Evolutionary conservation across 2,797 vertebrate genomes (phyloP).

Genomic region (Buphagus erythrorhynchus): DNA sequence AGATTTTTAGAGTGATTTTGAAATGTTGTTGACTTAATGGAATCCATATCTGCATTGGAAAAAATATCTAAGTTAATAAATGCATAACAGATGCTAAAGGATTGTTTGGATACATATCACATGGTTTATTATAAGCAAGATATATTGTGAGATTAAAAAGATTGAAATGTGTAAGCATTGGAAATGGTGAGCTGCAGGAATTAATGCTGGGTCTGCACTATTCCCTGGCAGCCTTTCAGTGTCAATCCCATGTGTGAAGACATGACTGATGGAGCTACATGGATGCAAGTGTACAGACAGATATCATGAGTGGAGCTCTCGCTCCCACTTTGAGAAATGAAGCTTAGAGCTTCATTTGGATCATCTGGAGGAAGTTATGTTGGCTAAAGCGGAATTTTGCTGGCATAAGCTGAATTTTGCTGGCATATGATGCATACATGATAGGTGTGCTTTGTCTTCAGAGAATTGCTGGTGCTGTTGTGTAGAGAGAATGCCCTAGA

Average conservation of each 20-base stretch:
- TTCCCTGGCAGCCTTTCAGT: not conserved
- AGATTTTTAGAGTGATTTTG: conserved; percentile 15
- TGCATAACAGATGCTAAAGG: not conserved
- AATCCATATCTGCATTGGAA: not conserved
- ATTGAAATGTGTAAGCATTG: not conserved
- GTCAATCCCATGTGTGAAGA: not conserved
- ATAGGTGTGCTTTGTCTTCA: not conserved
- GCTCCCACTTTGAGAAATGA: not conserved
- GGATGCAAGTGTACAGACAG: not conserved
- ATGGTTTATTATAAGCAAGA: not conserved
- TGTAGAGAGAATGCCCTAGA: not conserved
- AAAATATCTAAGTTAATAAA: not conserved
- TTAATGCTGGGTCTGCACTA: not conserved
- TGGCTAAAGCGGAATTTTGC: conserved; percentile 17
- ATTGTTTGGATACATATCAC: not conserved
- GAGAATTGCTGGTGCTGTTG: not conserved
- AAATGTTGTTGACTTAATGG: not conserved
- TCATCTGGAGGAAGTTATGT: not conserved
- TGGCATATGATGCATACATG: not conserved
- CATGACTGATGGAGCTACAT: not conserved
- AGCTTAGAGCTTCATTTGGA: not conserved
- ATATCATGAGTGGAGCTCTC: not conserved
- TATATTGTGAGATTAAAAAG: not conserved
- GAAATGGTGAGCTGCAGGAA: not conserved
- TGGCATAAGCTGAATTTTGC: conserved; percentile 7